Percentiles rank a stretch among this genome's conserved stretches.
These are phyloP conservation scores for Manis pentadactyla DNA, from an alignment of 2,797 vertebrate species.

Conservation along the genomic window DNA sequence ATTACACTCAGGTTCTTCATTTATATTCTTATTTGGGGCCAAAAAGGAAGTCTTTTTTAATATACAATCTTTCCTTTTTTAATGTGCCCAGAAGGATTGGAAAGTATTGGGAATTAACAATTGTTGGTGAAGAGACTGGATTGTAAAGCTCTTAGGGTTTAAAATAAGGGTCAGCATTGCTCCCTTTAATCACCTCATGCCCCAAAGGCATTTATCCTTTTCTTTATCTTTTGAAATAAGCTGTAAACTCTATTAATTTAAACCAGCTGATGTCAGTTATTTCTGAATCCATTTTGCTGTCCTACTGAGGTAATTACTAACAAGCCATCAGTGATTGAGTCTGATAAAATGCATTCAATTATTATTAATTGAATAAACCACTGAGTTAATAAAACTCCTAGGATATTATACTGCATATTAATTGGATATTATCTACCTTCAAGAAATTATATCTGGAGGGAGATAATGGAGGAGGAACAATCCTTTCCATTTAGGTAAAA, in stretches of 20 bases:
- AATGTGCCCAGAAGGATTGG: not conserved
- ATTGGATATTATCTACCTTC: constrained; percentile 30
- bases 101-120: constrained; percentile 70
- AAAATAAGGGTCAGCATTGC: constrained; percentile 8
- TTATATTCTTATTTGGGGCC: constrained; percentile 46
- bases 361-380: constrained; percentile 72
- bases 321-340: constrained; percentile 64
- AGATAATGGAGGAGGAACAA: not conserved
- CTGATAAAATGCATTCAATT: constrained; percentile 59
- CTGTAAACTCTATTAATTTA: constrained; percentile 63
- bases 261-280: constrained; percentile 65
- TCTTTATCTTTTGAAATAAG: constrained; percentile 36
- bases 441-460: constrained; percentile 36
- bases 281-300: constrained; percentile 58
- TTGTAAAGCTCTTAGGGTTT: constrained; percentile 60
- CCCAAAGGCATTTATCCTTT: constrained; percentile 62
- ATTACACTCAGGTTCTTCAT: constrained; percentile 67
- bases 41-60: constrained; percentile 67
- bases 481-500: constrained; percentile 50
- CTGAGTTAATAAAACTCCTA: constrained; percentile 58
- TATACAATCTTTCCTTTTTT: constrained; percentile 69
- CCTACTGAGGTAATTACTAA: constrained; percentile 55
- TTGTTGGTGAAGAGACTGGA: constrained; percentile 62
- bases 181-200: not conserved
- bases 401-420: constrained; percentile 56